These are phyloP conservation scores for Tillus elongatus DNA, from an alignment of 2,888 invertebrate species.

Conservation along the genomic window DNA sequence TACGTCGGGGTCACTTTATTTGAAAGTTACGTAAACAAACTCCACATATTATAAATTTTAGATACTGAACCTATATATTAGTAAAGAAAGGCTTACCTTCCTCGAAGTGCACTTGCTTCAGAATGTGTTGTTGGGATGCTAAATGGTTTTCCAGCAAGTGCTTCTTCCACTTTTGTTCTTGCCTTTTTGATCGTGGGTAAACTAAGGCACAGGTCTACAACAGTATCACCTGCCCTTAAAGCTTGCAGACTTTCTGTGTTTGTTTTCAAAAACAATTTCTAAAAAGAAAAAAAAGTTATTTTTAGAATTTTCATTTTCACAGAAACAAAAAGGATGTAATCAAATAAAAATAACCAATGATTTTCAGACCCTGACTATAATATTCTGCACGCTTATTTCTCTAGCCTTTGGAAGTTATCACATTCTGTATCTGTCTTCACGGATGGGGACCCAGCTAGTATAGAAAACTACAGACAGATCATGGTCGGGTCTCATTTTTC, in stretches of 20 bases:
- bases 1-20: too few species aligned
- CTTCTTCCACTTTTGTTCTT: conserved; percentile 52
- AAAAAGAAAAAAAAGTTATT: conserved; percentile 24
- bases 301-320: conserved; percentile 6
- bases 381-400: too few species aligned
- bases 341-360: too few species aligned
- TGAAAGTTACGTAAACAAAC: too few species aligned
- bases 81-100: conserved; percentile 40
- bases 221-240: conserved; percentile 69
- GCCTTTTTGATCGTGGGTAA: conserved; percentile 61
- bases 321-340: too few species aligned
- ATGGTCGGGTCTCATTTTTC: too few species aligned
- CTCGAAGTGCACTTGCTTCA: conserved; percentile 60
- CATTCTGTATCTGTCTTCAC: too few species aligned
- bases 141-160: conserved; percentile 56
- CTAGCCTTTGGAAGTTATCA: too few species aligned
- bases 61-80: not conserved
- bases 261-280: conserved; percentile 71
- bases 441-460: too few species aligned
- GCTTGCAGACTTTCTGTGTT: conserved; percentile 72
- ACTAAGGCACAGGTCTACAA: conserved; percentile 73
- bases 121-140: conserved; percentile 58
- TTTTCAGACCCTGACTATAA: too few species aligned
- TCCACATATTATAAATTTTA: conserved; percentile 1
- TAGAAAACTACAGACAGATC: too few species aligned